Conservation (phyloP, 2,113 vertebrate species). For the Ginglymostoma cirratum region DNA sequence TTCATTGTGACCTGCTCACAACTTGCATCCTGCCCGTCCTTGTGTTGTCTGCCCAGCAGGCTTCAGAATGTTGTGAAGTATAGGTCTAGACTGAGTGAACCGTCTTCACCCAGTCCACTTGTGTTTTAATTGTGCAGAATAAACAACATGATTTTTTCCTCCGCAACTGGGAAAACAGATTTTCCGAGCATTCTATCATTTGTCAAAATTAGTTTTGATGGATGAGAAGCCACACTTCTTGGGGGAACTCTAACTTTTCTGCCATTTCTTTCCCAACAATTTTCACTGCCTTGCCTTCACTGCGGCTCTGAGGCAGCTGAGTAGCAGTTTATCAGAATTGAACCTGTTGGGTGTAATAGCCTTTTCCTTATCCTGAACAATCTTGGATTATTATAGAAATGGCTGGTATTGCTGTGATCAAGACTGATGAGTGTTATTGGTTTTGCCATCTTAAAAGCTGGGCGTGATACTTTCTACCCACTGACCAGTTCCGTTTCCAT, state of each 20-base stretch:
- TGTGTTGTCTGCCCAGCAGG: not conserved
- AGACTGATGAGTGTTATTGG: not conserved
- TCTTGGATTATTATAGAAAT: not conserved
- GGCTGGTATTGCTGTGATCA: not conserved
- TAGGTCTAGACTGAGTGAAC: not conserved
- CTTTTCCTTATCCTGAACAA: not conserved
- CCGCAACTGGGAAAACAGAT: not conserved
- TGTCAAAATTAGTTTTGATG: not conserved
- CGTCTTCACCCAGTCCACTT: not conserved
- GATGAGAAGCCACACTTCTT: not conserved
- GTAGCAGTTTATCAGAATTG: not conserved
- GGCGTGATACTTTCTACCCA: not conserved
- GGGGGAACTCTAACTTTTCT: not conserved
- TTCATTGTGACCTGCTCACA: too few relatives aligned
- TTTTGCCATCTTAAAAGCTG: not conserved
- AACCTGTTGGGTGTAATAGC: not conserved
- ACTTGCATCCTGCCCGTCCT: too few relatives aligned
- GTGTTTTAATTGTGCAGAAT: not conserved
- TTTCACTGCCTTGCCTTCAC: not conserved
- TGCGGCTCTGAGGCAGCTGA: not conserved
- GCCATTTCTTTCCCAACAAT: not conserved
- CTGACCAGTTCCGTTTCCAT: not conserved
- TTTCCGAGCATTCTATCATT: not conserved
- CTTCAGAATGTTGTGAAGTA: not conserved
- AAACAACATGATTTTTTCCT: not conserved